Conservation (phyloP, 2,888 invertebrate genomes). For the Norana najaformis region DNA sequence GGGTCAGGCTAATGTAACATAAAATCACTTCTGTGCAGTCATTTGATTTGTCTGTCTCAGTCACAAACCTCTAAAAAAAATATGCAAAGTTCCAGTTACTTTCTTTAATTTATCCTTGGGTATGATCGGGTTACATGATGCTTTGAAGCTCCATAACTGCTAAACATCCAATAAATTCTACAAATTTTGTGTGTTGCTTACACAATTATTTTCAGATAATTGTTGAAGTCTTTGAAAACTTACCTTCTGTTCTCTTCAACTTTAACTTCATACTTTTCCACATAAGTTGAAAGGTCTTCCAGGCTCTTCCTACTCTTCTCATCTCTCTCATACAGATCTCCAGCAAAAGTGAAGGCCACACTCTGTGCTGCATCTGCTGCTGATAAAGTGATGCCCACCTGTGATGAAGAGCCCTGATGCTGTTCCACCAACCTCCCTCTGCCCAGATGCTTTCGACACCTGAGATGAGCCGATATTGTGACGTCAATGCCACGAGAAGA, state of each 20-base stretch:
- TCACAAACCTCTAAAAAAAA: not conserved
- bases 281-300: not conserved
- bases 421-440: not conserved
- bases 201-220: not conserved
- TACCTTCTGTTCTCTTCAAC: conserved; percentile 18
- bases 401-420: not conserved
- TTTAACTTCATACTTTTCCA: not conserved
- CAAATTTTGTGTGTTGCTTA: not conserved
- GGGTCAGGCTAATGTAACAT: too few species aligned
- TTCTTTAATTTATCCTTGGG: not conserved
- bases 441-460: not conserved
- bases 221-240: not conserved
- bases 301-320: not conserved
- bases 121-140: not conserved
- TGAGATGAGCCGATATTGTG: not conserved
- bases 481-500: conserved; percentile 1
- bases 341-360: not conserved
- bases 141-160: not conserved
- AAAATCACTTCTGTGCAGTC: too few species aligned
- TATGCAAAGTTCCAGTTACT: not conserved
- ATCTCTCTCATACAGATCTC: not conserved
- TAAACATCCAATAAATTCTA: not conserved
- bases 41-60: not conserved
- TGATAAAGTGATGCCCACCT: not conserved
- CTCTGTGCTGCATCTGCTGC: not conserved